Percentiles rank a stretch among this genome's conserved stretches.
Evolutionary conservation across 2,113 vertebrate species (phyloP).

Genomic region (Lophochroa leadbeateri): DNA sequence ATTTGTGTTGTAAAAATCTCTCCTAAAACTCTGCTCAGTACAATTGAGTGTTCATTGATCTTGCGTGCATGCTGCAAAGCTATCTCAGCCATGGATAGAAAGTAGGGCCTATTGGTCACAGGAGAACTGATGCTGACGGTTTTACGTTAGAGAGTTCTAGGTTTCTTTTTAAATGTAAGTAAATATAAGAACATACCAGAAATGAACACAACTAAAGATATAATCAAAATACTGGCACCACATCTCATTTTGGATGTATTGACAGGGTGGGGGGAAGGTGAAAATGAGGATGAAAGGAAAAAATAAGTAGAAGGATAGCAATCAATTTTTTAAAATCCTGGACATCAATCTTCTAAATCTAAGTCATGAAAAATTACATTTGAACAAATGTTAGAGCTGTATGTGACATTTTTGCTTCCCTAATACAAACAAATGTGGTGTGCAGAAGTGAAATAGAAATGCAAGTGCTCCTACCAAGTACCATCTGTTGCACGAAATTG

Average conservation of each 20-base stretch:
- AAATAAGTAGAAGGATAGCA: background rate
- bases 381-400: background rate
- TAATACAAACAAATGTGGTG: background rate
- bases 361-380: background rate
- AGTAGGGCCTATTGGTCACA: background rate
- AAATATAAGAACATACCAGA: background rate
- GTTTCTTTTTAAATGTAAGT: background rate
- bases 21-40: background rate
- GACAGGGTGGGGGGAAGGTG: background rate
- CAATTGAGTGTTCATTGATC: background rate
- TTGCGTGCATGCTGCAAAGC: background rate
- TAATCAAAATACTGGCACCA: background rate
- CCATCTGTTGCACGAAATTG: constrained; percentile 39
- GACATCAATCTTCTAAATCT: background rate
- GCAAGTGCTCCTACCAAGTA: background rate
- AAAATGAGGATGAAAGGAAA: background rate
- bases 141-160: background rate
- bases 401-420: background rate
- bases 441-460: constrained; percentile 22
- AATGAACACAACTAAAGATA: background rate
- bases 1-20: background rate
- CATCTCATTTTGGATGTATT: background rate
- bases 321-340: background rate
- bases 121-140: background rate
- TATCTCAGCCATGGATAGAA: background rate